Evolutionary conservation across 2,888 invertebrate genomes (phyloP).

Genomic region (Drosophila antonietae): DNA sequence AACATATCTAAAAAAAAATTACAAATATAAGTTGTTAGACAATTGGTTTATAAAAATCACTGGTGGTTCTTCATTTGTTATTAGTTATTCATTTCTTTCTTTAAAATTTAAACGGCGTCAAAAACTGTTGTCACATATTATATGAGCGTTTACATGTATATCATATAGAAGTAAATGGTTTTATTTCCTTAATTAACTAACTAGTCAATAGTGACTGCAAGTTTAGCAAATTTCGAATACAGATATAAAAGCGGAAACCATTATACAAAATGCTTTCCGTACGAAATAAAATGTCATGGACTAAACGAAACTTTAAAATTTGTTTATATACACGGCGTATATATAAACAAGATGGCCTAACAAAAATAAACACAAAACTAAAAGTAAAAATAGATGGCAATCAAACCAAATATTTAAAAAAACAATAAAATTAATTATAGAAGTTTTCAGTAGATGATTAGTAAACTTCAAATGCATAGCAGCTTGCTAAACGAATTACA

Average conservation of each 20-base stretch:
- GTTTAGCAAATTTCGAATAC: slow-evolving; percentile 34
- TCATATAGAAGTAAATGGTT: slow-evolving; percentile 49
- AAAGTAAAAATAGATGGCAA: slow-evolving; percentile 25
- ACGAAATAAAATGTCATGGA: slow-evolving; percentile 54
- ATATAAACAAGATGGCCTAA: slow-evolving; percentile 28
- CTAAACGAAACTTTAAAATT: slow-evolving; percentile 17
- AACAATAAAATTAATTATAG: slow-evolving; percentile 1
- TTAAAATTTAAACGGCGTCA: slow-evolving; percentile 62
- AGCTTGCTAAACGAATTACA: slow-evolving; percentile 64
- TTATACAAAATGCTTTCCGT: slow-evolving; percentile 33
- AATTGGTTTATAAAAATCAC: slow-evolving; percentile 76
- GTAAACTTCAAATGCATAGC: slow-evolving; percentile 52
- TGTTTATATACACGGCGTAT: slow-evolving; percentile 1
- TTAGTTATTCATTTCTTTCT: slow-evolving; percentile 51
- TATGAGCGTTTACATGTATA: slow-evolving; percentile 32
- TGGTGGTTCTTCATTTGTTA: slow-evolving; percentile 66
- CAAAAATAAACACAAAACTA: slow-evolving; percentile 26
- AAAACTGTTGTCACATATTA: slow-evolving; percentile 55
- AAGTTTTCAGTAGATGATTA: slow-evolving; percentile 36
- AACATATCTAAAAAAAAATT: slow-evolving; percentile 39
- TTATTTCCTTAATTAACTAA: slow-evolving; percentile 61
- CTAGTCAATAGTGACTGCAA: slow-evolving; percentile 64
- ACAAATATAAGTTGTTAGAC: slow-evolving; percentile 45
- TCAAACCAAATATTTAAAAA: slow-evolving; percentile 7
- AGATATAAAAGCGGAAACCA: slow-evolving; percentile 22